A percentile compares a stretch with the other conserved stretches of the same genome.
Conservation (phyloP, 2,888 invertebrate genomes). For the Eucera pruinosa region DNA sequence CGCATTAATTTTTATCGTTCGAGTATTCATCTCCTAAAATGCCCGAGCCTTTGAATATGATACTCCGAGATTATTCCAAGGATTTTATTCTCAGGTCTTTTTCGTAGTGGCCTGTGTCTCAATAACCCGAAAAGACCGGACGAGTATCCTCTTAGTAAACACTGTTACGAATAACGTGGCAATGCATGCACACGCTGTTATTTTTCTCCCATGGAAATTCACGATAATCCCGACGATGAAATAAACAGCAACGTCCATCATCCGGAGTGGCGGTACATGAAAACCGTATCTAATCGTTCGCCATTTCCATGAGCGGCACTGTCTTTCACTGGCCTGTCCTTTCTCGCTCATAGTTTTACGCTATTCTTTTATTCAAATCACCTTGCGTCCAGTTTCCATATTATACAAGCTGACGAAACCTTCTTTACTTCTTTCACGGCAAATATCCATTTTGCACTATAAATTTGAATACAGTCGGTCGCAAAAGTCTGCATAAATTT, state of each 20-base stretch:
- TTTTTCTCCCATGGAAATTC: slow-evolving; percentile 63
- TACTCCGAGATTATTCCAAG: too few relatives aligned
- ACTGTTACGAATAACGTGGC: slow-evolving; percentile 16
- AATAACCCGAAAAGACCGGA: slow-evolving; percentile 7
- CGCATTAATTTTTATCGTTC: too few relatives aligned
- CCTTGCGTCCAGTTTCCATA: background rate
- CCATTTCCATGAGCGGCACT: slow-evolving; percentile 63
- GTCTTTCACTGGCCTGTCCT: slow-evolving; percentile 36
- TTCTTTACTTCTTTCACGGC: background rate
- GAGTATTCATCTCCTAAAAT: too few relatives aligned
- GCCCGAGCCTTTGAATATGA: too few relatives aligned
- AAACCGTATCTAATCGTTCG: slow-evolving; percentile 77
- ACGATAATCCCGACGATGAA: slow-evolving; percentile 49
- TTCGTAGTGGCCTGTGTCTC: background rate
- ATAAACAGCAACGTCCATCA: slow-evolving; percentile 74
- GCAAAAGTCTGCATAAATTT: too few relatives aligned
- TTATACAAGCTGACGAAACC: background rate
- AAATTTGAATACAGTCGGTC: too few relatives aligned
- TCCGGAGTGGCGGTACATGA: slow-evolving; percentile 69
- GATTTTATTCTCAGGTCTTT: too few relatives aligned
- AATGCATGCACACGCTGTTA: slow-evolving; percentile 30
- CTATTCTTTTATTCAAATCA: slow-evolving; percentile 57
- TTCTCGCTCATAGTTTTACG: slow-evolving; percentile 33
- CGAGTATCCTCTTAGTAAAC: slow-evolving; percentile 17
- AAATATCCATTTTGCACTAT: background rate